Base-by-base conservation (phyloP, 2,888 invertebrate species). In the Nycteola revayana region DNA sequence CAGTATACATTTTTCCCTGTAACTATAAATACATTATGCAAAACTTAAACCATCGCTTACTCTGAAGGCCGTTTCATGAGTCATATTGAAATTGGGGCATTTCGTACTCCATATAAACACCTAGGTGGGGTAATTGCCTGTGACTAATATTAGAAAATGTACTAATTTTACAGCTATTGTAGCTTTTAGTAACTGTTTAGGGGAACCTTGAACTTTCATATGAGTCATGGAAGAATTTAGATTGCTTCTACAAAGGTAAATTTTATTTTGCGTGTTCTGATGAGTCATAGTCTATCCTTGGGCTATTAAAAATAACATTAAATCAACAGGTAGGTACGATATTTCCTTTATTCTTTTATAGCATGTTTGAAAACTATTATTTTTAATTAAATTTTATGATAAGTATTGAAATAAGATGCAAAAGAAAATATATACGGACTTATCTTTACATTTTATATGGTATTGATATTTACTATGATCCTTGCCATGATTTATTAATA, bases 1-100 rank as follows among this genome's bases (percentile, higher is more conserved):
- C 14, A 32, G 32, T 48, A 45, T 60, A 62, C 36, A 42, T 42
- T 36, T 33, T 58, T 72, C 64, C 66, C 58, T 61, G 63, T 68
- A 64, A 65, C 59, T 70, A 69, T 81, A 81, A 66, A 80, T 83
- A n/a, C n/a, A 73, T 64, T 69, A 77, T 75, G 72, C 72, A 72
- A 75, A 77, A 75, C 69, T 71, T 71, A 78, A 75, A 69, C 69
- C 60, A 75, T 74, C 66, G 59, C 75, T 74, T 75, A 66, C 47
- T 45, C 25, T 52, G 80, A 86, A 86, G 86, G 85, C 71, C 83
- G 70, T 54, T 46, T 36, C 50, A 58, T 59, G 49, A 59, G 47
- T 52, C 60, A 66, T 75, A 72, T 76, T 49, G 53, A 53, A 81
- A 77, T 75, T 79, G 68, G 76, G 75, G 67, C 75, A 75, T 66